Percentiles rank a stretch among this genome's conserved stretches.
Conservation (phyloP, 2,888 invertebrate species). For the Perithous albicinctus region DNA sequence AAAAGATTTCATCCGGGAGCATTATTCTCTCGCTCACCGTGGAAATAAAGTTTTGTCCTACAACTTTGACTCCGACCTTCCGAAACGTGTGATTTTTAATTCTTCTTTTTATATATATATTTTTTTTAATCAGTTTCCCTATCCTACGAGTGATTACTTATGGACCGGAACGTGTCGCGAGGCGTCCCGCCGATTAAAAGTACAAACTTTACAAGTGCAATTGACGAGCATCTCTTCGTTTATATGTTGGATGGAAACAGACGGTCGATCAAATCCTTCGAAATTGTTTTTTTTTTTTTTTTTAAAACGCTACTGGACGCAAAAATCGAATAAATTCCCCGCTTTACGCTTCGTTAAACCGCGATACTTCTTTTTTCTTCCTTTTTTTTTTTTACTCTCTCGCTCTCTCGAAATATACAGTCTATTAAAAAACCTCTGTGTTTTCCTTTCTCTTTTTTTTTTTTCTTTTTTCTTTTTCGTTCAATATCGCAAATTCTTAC, state of each 20-base stretch:
- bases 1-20: constrained; percentile 9
- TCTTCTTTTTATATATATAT: constrained; percentile 4
- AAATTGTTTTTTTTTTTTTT: no score
- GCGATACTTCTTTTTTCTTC: no score
- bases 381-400: no score
- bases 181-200: constrained; percentile 58
- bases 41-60: constrained; percentile 59
- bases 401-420: constrained; percentile 49
- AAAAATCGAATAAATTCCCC: constrained; percentile 62
- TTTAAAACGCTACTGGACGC: constrained; percentile 67
- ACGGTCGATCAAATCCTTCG: constrained; percentile 64
- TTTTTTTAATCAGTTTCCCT: background rate
- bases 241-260: constrained; percentile 69
- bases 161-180: constrained; percentile 42
- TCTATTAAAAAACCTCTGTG: constrained; percentile 37
- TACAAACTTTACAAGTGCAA: constrained; percentile 69
- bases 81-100: constrained; percentile 10
- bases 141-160: constrained; percentile 52
- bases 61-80: constrained; percentile 28
- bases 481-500: no score
- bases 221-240: constrained; percentile 65
- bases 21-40: constrained; percentile 23
- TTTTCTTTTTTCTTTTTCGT: constrained; percentile 11
- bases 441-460: constrained; percentile 27
- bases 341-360: constrained; percentile 51